Conservation (phyloP, 2,113 vertebrate genomes). For the Odobenus rosmarus region DNA sequence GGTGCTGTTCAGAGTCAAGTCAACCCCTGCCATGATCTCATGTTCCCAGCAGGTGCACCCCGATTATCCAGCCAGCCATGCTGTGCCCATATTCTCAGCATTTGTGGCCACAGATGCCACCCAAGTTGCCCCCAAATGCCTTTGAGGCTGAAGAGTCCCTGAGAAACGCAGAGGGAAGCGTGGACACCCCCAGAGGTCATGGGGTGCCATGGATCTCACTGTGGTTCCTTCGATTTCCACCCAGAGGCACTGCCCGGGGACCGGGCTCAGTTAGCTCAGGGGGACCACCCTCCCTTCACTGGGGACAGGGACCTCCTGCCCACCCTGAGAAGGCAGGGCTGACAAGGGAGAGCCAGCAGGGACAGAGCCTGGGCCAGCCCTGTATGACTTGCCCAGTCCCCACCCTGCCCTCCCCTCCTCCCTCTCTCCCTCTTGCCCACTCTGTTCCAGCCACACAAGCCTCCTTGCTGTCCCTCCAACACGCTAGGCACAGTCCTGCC, state of each 20-base stretch:
- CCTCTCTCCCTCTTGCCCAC: too few relatives aligned
- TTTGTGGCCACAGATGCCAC: background rate
- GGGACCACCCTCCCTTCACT: background rate
- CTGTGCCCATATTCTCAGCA: background rate
- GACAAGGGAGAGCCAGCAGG: background rate
- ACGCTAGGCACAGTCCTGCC: background rate
- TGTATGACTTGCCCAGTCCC: accelerated
- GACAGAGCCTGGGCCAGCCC: background rate
- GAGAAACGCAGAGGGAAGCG: background rate
- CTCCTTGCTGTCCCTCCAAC: background rate
- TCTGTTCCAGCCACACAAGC: background rate
- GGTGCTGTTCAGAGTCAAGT: background rate
- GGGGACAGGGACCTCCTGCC: background rate
- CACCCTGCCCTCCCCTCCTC: background rate
- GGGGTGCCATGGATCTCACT: background rate
- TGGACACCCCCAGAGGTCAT: background rate
- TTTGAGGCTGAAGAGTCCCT: background rate
- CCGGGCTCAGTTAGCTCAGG: background rate
- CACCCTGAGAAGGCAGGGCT: background rate
- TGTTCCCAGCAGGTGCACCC: too few relatives aligned
- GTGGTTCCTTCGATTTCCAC: background rate
- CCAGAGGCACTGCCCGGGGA: background rate
- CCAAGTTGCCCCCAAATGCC: background rate
- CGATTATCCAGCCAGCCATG: background rate
- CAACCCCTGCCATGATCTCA: accelerated